A percentile compares a stretch with the other conserved stretches of the same genome.
phyloP scores from a whole-genome alignment of 2,797 vertebrate genomes.

The Prionace glauca region DNA sequence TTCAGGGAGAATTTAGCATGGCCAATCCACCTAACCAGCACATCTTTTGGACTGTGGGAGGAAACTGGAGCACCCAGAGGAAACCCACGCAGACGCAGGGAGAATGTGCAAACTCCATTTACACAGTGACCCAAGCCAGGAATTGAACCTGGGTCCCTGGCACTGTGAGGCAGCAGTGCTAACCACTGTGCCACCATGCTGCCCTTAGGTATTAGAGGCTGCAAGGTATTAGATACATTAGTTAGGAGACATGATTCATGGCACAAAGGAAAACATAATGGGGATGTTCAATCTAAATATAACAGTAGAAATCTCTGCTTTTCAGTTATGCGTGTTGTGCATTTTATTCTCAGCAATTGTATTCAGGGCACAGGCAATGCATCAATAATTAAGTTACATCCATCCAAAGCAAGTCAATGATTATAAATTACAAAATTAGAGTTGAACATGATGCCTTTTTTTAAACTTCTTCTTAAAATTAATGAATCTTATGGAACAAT shows the following conservation, averaged over 20 bases:
- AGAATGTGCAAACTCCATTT: too few relatives aligned
- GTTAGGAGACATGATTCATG: not conserved
- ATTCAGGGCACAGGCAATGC: not conserved
- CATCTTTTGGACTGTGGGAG: too few relatives aligned
- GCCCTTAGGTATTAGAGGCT: too few relatives aligned
- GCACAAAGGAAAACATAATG: not conserved
- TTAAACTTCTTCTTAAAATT: not conserved
- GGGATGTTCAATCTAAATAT: not conserved
- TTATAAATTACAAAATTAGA: constrained; percentile 6
- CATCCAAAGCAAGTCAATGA: not conserved
- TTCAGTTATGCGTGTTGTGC: not conserved
- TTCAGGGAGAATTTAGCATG: too few relatives aligned
- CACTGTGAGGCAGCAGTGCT: too few relatives aligned
- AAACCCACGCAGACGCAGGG: too few relatives aligned
- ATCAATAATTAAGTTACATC: not conserved
- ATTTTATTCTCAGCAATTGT: not conserved
- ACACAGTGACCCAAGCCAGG: too few relatives aligned
- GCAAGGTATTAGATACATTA: not conserved
- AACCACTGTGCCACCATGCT: too few relatives aligned
- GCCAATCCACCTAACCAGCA: too few relatives aligned
- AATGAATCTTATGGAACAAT: not conserved
- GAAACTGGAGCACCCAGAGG: too few relatives aligned
- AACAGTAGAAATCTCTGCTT: not conserved
- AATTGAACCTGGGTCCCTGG: too few relatives aligned
- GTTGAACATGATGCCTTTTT: not conserved